Evolutionary conservation across 2,113 vertebrate genomes (phyloP), one percentile per base, ranked within the genome.

Genomic region (Rhinichthys klamathensis): DNA sequence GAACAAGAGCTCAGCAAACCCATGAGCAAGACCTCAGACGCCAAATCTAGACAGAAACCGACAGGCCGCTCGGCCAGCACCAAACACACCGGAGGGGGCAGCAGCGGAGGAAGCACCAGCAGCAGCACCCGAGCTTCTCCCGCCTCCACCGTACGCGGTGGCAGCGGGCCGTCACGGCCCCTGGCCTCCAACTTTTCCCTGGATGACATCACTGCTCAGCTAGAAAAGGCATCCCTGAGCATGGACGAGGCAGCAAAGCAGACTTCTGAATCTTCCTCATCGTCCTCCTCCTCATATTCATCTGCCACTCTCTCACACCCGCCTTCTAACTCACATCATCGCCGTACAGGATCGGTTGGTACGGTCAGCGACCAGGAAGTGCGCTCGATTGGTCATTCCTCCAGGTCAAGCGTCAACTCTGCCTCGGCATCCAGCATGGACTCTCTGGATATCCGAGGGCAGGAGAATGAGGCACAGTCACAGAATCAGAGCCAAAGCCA

Each of bases 191-290:
- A 98, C 67, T 96, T 97, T 86, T 99, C 98, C 70, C 92, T 99
- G 92, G 98, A 99, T 46, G 98, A 99, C 90, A 98, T 99, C 94
- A 99, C 98, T 46, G 97, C 97, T 3, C 98, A 99, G 89, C 92
- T 99, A 90, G 98, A 99, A 90, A 97, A 96, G 92, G 98, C 98
- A 11, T 99, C 98, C 2, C 90, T 97, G 90, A 99, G 97, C 92
- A 99, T 99, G 98, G 98, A 99, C n/a, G 97, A 99, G 88, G 98
- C 97, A 2, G 98, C 97, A 0, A 96, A 96, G 18, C 97, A 99
- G 80, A 96, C 94, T 7, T 97, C 96, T 6, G 93, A 96, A 1
- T 88, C 92, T 35, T 94, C 96, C 0, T 92, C 93, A 0, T 88
- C 92, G 23, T 94, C 96, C 0, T 92, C 93, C 1, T 84, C 88